Base-by-base conservation (phyloP, 30 jellyfish, hydroid and myxozoan species). In the Hydractinia symbiolongicarpus region DNA sequence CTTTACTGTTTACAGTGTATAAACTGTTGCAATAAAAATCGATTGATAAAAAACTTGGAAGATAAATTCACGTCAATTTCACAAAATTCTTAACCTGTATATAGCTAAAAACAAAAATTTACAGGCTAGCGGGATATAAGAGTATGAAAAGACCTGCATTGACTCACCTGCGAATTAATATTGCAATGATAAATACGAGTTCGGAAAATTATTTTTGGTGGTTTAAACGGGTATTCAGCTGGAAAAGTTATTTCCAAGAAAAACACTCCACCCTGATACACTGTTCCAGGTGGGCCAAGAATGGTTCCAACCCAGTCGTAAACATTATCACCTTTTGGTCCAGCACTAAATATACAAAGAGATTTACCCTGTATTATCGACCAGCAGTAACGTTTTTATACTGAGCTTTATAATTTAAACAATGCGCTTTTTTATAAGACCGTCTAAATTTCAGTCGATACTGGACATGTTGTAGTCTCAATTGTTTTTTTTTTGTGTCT, bases 271-370 rank as follows among this genome's bases (percentile, higher is more conserved):
- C 95, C 95, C 72, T 93, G 96, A 73, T 93, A 93, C 8, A 83
- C 98, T 1, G 98, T 77, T 17, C 95, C 95, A 16, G 86, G 96
- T 4, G 98, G 98, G 2, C 98, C 98, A 66, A 93, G 96, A 51
- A 93, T 93, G 9, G 98, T 93, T 52, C 96, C 98, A 9, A 93
- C 98, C 98, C 98, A 93, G 67, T 93, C 98, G 70, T 93, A 83
- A 50, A 93, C 72, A 54, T 93, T 93, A 61, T 93, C 98, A 6
- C 96, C 98, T 79, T 93, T 93, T 13, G 98, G 98, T 30, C 94
- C 98, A 60, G 98, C 98, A 68, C 98, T 93, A 69, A 49, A 83
- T 66, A 69, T 4, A 15, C 17, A 50, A 52, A 53, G 75, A 15
- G 49, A 30, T 15, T 19, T 4, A 21, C 1, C n/a, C 3, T 14